Conservation (phyloP, 1,140 invertebrate genomes). For the Drosophila melanica region DNA sequence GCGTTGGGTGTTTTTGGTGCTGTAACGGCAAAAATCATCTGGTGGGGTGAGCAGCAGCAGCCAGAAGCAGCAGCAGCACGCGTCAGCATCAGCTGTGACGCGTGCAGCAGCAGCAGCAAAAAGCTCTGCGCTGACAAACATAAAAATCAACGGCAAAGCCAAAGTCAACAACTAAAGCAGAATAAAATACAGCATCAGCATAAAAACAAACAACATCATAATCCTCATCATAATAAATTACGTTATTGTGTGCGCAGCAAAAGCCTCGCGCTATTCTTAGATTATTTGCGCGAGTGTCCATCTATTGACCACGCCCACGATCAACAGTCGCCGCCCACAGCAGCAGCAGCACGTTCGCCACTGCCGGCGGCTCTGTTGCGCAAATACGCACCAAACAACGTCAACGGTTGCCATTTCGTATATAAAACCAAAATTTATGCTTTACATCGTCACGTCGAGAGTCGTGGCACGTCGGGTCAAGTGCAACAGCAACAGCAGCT, state of each 20-base stretch:
- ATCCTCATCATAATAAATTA: slow-evolving; percentile 44
- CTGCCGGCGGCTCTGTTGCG: slow-evolving; percentile 47
- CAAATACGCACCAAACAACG: slow-evolving; percentile 67
- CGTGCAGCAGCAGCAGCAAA: slow-evolving; percentile 36
- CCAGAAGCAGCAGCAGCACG: slow-evolving; percentile 34
- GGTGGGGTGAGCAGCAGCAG: slow-evolving; percentile 50
- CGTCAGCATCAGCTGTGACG: slow-evolving; percentile 57
- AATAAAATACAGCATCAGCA: slow-evolving; percentile 25
- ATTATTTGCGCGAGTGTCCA: slow-evolving; percentile 61
- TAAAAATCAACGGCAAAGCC: slow-evolving; percentile 52
- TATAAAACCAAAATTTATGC: slow-evolving; percentile 83
- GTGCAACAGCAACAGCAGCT: slow-evolving; percentile 83
- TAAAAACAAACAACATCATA: slow-evolving; percentile 20
- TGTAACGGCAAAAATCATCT: slow-evolving; percentile 57
- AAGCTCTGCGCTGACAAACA: slow-evolving; percentile 48
- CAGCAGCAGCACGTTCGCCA: slow-evolving; percentile 48
- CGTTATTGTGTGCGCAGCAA: slow-evolving; percentile 56
- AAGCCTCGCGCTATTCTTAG: slow-evolving; percentile 78
- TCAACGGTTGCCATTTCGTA: slow-evolving; percentile 72
- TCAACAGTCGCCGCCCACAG: slow-evolving; percentile 6
- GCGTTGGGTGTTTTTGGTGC: slow-evolving; percentile 32
- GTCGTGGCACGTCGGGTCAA: slow-evolving; percentile 75
- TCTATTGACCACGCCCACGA: slow-evolving; percentile 38
- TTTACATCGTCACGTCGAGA: slow-evolving; percentile 78
- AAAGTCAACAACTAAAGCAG: slow-evolving; percentile 43